Evolutionary conservation across 2,113 vertebrate species (phyloP), one percentile per base, ranked within the genome.

Genomic region (Caloenas nicobarica): DNA sequence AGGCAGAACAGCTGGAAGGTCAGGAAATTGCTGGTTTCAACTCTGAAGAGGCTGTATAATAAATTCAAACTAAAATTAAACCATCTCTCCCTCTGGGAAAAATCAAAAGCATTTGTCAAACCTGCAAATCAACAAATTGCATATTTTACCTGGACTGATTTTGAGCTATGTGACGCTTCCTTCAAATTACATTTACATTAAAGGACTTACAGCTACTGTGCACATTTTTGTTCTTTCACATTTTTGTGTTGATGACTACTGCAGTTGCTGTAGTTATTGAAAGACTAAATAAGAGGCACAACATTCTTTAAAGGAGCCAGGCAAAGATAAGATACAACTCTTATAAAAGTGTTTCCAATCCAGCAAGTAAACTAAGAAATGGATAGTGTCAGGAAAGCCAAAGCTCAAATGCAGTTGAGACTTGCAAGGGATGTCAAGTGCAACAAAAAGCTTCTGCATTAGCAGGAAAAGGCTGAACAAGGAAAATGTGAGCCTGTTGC

Each of bases 31-130:
- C 44, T 79, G 69, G 68, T 83, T 97, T 91, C 88, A 95, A 57
- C 44, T 92, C 76, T 44, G 66, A 97, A 92, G 81, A 82, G 34
- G 34, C 22, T 88, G 14, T 51, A 89, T 78, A 91, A 95, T 70
- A 93, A 93, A 92, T 87, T 71, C 80, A 83, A 95, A 88, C 66
- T 92, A 77, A 96, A 97, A 94, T 93, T 81, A 95, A 96, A 92
- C 58, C 19, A 42, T 50, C 10, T 84, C 21, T 64, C 22, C 22
- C 58, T 25, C 36, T 33, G 16, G 15, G 33, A 90, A 79, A 89
- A 74, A 86, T n/a, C 21, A 88, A 81, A 86, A 81, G 5, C 25
- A 24, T 88, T 88, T 86, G 31, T 44, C 86, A 82, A 85, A 84
- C 26, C 40, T 81, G 60, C 5, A 94, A 76, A 89, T 84, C 60